phyloP scores from a whole-genome alignment of 2,113 vertebrate genomes.

The Todiramphus chloris region DNA sequence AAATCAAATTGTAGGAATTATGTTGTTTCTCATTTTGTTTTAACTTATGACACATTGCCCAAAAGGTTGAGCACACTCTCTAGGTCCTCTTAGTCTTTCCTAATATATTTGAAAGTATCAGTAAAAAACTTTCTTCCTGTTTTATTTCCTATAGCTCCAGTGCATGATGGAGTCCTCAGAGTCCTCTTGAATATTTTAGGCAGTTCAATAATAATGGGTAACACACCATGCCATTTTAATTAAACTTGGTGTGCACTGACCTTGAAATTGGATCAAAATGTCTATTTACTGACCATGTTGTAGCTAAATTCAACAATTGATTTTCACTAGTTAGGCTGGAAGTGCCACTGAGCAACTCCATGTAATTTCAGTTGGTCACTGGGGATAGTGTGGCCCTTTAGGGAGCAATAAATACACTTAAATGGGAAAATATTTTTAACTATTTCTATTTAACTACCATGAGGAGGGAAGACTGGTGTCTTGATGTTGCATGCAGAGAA shows the following conservation, averaged over 20 bases:
- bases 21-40: not conserved
- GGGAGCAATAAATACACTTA: not conserved
- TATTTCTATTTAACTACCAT: not conserved
- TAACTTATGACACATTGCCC: not conserved
- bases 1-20: not conserved
- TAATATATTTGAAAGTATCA: not conserved
- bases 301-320: slow-evolving; percentile 37
- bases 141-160: not conserved
- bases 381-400: not conserved
- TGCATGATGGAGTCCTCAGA: not conserved
- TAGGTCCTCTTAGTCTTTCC: not conserved
- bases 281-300: not conserved
- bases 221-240: slow-evolving; percentile 23
- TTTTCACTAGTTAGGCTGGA: slow-evolving; percentile 41
- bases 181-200: not conserved
- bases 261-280: slow-evolving; percentile 47
- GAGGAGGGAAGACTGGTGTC: not conserved
- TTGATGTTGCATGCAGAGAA: not conserved
- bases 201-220: not conserved
- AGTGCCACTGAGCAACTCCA: not conserved
- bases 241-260: slow-evolving; percentile 12
- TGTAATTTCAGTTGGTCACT: not conserved
- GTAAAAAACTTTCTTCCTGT: not conserved
- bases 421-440: not conserved
- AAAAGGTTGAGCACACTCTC: not conserved